Base-by-base conservation (phyloP, 2,888 invertebrate species). In the Agriopis leucophaearia region DNA sequence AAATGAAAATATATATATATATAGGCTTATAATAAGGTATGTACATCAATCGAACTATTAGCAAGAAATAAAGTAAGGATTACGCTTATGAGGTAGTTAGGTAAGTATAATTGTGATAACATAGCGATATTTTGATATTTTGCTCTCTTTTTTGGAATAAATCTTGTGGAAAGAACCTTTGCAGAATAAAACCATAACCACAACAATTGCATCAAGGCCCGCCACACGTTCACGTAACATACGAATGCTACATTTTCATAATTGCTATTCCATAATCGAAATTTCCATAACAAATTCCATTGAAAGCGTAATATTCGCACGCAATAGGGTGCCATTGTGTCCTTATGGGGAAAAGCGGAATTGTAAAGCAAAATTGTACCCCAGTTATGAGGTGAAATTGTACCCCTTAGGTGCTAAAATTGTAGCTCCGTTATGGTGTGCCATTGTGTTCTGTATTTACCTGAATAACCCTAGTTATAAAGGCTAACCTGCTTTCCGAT, bases 241-340 rank as follows among this genome's bases (percentile, higher is more conserved):
- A 66, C 40, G 18, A 64, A 67, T 54, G 61, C 50, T 59, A 38
- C 38, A 70, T 69, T 71, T 50, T 57, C 69, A 55, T 74, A 75
- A 77, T 74, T 77, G 74, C 66, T 72, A 73, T 75, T 67, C 70
- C 73, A 75, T 75, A 74, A 74, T 72, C 66, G 67, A 45, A 66
- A 73, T 73, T 75, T 72, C 72, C 74, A 74, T 75, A 72, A 71
- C 69, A 64, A 67, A 69, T 72, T 74, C 69, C 63, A 70, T 66
- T 15, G 69, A 56, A 55, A 61, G 67, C 67, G 69, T 56, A 65
- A 72, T 71, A 72, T 74, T 74, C 71, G 69, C 74, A 74, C 72
- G 72, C 72, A 73, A 73, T 72, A 71, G 69, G 60, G 64, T 52
- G 55, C 54, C 9, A 69, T 72, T 71, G 72, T 73, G 67, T 50